Conservation (phyloP, 2,113 vertebrate species). For the Colaptes auratus region DNA sequence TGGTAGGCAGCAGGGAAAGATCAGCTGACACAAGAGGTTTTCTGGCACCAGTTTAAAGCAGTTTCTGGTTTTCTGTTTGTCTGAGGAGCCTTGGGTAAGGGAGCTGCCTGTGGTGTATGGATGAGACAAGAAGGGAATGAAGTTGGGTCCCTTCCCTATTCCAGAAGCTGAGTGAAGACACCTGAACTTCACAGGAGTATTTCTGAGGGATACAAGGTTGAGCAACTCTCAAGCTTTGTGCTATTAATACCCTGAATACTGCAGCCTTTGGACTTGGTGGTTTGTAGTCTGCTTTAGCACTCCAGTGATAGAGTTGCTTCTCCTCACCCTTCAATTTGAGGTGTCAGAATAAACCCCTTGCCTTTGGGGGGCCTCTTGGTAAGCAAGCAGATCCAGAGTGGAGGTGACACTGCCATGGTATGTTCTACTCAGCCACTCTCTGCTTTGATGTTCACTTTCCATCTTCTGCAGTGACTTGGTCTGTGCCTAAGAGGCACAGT, state of each 20-base stretch:
- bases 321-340: not conserved
- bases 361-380: not conserved
- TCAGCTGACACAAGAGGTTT: not conserved
- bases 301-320: not conserved
- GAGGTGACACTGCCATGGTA: not conserved
- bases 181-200: not conserved
- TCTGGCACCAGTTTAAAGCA: not conserved
- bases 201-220: not conserved
- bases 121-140: not conserved
- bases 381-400: not conserved
- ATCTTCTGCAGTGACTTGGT: not conserved
- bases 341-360: not conserved
- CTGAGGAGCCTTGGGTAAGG: not conserved
- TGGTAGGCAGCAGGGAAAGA: not conserved
- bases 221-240: fast-evolving
- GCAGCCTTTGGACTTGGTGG: not conserved
- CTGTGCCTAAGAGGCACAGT: not conserved
- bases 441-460: not conserved
- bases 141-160: not conserved
- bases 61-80: not conserved
- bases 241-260: not conserved
- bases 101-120: not conserved
- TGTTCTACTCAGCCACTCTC: not conserved
- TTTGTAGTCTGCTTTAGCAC: not conserved
- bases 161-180: not conserved